Conservation (phyloP, 2,113 vertebrate species). For the Choloepus hoffmanni region DNA sequence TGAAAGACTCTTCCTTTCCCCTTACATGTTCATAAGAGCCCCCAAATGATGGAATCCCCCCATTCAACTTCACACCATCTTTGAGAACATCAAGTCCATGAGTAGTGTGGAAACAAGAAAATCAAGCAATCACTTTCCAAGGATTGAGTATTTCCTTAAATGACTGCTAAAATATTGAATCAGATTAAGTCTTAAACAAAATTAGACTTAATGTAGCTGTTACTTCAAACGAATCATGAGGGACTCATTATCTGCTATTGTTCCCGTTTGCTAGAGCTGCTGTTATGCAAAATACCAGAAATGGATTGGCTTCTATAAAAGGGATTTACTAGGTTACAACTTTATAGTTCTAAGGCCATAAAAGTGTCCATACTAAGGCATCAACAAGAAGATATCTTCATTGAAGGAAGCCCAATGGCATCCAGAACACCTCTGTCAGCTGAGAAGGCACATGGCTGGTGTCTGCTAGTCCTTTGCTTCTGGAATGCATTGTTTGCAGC, state of each 20-base stretch:
- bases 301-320: too few species aligned
- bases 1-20: background rate
- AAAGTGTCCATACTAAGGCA: too few species aligned
- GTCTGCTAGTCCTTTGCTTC: too few species aligned
- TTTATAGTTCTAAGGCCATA: too few species aligned
- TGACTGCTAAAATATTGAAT: background rate
- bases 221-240: constrained; percentile 38
- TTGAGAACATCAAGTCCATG: background rate
- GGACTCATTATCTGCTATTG: background rate
- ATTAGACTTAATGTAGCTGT: background rate
- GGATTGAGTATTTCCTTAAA: background rate
- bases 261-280: too few species aligned
- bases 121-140: background rate
- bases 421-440: too few species aligned
- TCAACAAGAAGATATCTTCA: too few species aligned
- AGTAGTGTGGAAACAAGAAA: background rate
- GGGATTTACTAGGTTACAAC: too few species aligned
- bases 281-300: too few species aligned
- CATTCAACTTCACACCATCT: background rate
- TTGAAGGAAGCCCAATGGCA: too few species aligned
- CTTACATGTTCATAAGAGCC: background rate
- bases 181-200: constrained; percentile 50
- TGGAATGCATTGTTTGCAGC: too few species aligned
- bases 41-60: background rate
- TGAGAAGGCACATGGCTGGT: too few species aligned